Base-by-base conservation (phyloP, 2,113 vertebrate genomes). In the Tupaia tana region DNA sequence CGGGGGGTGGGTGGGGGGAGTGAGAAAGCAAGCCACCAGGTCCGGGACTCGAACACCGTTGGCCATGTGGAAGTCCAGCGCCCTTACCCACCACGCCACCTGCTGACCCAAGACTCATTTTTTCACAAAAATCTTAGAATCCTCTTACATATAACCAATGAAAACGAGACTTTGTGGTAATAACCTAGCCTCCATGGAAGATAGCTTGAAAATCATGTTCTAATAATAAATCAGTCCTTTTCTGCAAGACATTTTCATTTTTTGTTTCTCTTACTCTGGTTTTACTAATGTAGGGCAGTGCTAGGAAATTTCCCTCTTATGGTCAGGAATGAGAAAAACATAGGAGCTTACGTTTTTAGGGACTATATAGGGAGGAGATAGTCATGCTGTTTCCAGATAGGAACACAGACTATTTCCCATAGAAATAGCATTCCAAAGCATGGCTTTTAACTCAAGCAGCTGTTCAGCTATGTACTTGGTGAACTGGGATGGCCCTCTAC, bases 51-150 rank as follows among this genome's bases (percentile, higher is more conserved):
- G 43, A 43, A 43, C 43, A 43, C 43, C 43, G 43, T 6, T 43
- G 43, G 43, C 43, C 6, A 6, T 43, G 43, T 43, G 43, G 43
- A 6, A 43, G 43, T 43, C 43, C 43, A 43, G 43, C 43, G 6
- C 43, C 43, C 43, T 43, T 43, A 43, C 43, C 43, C 43, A 43
- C 43, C 43, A 43, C 6, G 43, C 43, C 43, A 43, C 43, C 43
- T 43, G 43, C 43, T 43, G 43, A 6, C 43, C 43, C 43, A 64
- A 73, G 14, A 9, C 27, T 96, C 22, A 19, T 29, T 74, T 74
- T 89, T 67, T 31, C 6, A 75, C 34, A 71, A 31, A 31, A 92
- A 52, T 67, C 58, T 94, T 94, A 74, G 24, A 93, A 64, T 63
- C 6, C 61, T 86, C 22, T 19, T 63, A 58, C 22, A 19, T 63